Conservation (phyloP, 2,113 vertebrate species). For the Cebidichthys violaceus region DNA sequence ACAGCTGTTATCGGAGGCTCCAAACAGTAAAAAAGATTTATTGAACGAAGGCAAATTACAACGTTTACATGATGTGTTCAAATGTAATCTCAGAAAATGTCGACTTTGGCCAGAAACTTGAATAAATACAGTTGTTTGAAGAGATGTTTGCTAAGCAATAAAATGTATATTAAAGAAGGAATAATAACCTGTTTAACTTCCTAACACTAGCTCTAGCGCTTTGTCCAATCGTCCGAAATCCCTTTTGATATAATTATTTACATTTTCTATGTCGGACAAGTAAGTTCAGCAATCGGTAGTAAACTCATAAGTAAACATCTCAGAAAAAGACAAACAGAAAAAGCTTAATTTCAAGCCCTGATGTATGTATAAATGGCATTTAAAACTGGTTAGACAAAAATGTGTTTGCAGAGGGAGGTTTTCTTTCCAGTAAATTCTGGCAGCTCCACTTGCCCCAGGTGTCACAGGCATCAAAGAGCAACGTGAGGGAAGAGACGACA, state of each 20-base stretch:
- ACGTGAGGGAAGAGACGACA: constrained; percentile 46
- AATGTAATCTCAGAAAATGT: background rate
- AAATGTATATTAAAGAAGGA: background rate
- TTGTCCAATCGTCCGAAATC: background rate
- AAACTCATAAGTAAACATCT: background rate
- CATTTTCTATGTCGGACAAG: background rate
- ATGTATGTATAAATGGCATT: constrained; percentile 14
- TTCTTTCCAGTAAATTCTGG: constrained; percentile 47
- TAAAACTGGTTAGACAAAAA: constrained; percentile 59
- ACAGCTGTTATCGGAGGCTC: too few relatives aligned
- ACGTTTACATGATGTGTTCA: background rate
- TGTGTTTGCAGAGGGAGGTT: constrained; percentile 48
- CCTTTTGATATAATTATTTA: background rate
- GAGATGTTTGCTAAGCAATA: background rate
- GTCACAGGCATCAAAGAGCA: constrained; percentile 67
- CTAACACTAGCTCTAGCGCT: background rate
- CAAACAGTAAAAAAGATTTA: too few relatives aligned
- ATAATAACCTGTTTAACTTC: background rate
- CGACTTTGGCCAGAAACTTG: too few relatives aligned
- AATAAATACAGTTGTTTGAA: too few relatives aligned
- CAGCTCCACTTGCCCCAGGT: constrained; percentile 62
- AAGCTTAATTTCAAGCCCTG: background rate
- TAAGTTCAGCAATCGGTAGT: background rate
- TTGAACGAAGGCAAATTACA: background rate
- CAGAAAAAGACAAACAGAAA: too few relatives aligned